phyloP scores from a whole-genome alignment of 2,113 vertebrate species.

The Pitta sordida region DNA sequence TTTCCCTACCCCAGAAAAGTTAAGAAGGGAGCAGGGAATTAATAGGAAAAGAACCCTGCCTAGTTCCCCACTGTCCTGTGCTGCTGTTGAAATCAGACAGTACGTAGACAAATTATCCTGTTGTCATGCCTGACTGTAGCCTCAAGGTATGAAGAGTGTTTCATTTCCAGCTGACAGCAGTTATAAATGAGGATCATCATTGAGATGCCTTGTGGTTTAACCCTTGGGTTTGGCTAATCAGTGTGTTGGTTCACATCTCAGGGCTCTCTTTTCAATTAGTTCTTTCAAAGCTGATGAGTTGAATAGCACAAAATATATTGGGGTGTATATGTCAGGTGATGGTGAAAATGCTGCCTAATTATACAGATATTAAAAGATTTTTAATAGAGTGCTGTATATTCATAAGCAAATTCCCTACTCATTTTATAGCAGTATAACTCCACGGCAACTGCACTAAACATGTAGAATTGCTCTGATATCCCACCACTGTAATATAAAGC shows the following conservation, averaged over 20 bases:
- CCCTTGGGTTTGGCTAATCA: not conserved
- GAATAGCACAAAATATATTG: not conserved
- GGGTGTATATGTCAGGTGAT: not conserved
- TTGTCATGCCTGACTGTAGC: not conserved
- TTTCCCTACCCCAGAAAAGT: rapidly evolving
- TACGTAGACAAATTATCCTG: not conserved
- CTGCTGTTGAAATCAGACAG: not conserved
- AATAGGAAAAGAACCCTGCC: not conserved
- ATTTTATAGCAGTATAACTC: not conserved
- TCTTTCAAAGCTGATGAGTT: not conserved
- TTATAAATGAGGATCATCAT: constrained; percentile 1
- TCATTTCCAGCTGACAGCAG: constrained; percentile 27
- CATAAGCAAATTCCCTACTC: not conserved
- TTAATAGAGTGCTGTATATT: not conserved
- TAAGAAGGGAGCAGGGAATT: not conserved
- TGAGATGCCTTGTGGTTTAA: not conserved
- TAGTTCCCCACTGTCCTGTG: not conserved
- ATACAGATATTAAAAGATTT: not conserved
- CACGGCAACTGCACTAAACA: not conserved
- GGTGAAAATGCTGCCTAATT: not conserved
- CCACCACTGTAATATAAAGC: not conserved
- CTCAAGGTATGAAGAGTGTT: not conserved
- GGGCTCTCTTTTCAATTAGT: constrained; percentile 18
- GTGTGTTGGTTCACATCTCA: not conserved
- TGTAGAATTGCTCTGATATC: not conserved